A percentile compares a stretch with the other conserved stretches of the same genome.
phyloP scores from a whole-genome alignment of 2,797 vertebrate species.

The Paguma larvata region DNA sequence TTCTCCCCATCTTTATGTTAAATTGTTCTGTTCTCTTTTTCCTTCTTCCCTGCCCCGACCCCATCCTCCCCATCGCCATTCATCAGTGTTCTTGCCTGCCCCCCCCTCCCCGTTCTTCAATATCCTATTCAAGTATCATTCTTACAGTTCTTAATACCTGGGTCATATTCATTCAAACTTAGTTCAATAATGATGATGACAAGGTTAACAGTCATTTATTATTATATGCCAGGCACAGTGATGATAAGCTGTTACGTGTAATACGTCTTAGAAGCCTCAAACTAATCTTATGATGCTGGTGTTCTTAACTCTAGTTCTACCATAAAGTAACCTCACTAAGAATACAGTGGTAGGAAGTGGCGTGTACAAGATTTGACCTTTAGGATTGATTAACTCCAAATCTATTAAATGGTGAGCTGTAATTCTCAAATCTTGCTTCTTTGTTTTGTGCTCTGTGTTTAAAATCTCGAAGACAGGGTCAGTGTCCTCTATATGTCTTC shows the following conservation, averaged over 20 bases:
- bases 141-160: background rate
- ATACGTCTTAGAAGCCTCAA: conserved; percentile 17
- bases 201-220: background rate
- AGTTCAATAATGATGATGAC: conserved; percentile 45
- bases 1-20: background rate
- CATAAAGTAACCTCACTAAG: background rate
- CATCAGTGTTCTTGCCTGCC: background rate
- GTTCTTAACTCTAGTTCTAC: conserved; percentile 21
- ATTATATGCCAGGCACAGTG: background rate
- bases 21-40: background rate
- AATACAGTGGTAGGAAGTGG: background rate
- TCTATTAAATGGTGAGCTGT: background rate
- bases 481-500: background rate
- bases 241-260: background rate
- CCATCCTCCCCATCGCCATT: background rate
- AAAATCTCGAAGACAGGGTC: background rate
- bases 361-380: background rate
- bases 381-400: background rate
- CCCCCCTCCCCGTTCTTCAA: background rate
- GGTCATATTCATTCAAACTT: conserved; percentile 19
- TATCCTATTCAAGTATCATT: background rate
- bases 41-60: no score
- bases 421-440: background rate
- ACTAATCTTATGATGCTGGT: conserved; percentile 17
- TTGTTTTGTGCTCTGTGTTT: conserved; percentile 10